Evolutionary conservation across 2,888 invertebrate species (phyloP).

Genomic region (Melanchra persicariae): DNA sequence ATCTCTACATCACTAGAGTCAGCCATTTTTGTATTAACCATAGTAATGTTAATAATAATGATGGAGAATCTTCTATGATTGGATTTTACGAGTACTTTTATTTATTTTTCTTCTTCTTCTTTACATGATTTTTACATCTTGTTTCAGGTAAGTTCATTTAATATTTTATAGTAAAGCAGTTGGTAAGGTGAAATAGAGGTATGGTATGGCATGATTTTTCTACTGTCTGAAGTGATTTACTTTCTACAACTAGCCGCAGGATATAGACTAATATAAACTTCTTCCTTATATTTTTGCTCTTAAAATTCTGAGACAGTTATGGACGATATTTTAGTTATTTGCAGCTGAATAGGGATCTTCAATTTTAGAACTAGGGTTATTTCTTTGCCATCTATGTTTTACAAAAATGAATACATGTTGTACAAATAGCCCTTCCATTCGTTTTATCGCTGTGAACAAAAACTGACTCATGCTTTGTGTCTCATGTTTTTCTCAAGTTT

Average conservation of each 20-base stretch:
- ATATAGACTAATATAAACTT: neutral
- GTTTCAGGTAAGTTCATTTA: slow-evolving; percentile 68
- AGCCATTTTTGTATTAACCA: slow-evolving; percentile 85
- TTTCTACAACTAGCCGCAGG: neutral
- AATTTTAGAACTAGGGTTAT: neutral
- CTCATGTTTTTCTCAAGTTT: neutral
- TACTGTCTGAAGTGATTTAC: neutral
- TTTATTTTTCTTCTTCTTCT: slow-evolving; percentile 39
- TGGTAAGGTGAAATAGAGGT: slow-evolving; percentile 35
- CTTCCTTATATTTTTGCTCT: neutral
- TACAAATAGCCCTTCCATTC: neutral
- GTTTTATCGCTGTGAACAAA: neutral
- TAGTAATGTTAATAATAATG: slow-evolving; percentile 68
- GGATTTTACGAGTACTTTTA: slow-evolving; percentile 38
- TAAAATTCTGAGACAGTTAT: neutral
- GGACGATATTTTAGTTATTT: neutral
- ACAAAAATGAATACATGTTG: neutral
- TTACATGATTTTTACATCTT: slow-evolving; percentile 59
- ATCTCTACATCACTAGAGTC: slow-evolving; percentile 50
- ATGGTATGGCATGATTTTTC: slow-evolving; percentile 47
- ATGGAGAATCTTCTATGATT: slow-evolving; percentile 69
- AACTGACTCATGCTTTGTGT: neutral
- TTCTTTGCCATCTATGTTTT: neutral
- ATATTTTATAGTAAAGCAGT: slow-evolving; percentile 52
- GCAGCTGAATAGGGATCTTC: too few relatives aligned